A percentile compares a stretch with the other conserved stretches of the same genome.
Evolutionary conservation across 2,888 invertebrate species (phyloP).

Genomic region (Creontiades dilutus): DNA sequence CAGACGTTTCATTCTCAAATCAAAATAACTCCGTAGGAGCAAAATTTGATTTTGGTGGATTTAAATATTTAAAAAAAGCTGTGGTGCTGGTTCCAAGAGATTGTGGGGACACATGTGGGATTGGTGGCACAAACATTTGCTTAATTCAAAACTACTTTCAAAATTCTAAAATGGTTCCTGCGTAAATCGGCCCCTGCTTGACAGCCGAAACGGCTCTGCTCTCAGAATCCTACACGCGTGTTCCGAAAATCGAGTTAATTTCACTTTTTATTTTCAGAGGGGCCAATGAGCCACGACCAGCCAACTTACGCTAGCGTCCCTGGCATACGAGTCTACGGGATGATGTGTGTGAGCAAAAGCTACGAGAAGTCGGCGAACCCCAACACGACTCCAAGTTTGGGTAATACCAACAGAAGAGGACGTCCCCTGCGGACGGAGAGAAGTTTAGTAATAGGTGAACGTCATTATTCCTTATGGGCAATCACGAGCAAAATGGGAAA

Average conservation of each 20-base stretch:
- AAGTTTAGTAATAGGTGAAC: conserved; percentile 76
- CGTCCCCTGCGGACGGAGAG: conserved; percentile 79
- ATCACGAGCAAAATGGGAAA: not conserved
- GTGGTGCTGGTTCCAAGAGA: too few species aligned
- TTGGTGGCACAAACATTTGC: too few species aligned
- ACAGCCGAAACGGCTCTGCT: too few species aligned
- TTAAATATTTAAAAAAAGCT: too few species aligned
- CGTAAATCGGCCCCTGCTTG: too few species aligned
- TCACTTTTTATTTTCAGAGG: conserved; percentile 82
- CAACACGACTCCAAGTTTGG: conserved; percentile 56
- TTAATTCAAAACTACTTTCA: too few species aligned
- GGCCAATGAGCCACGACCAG: conserved; percentile 95
- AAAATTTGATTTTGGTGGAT: too few species aligned
- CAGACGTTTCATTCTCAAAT: too few species aligned
- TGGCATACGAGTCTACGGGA: conserved; percentile 94
- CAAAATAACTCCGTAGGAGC: too few species aligned
- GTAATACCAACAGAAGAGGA: conserved; percentile 77
- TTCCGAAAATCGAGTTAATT: not conserved
- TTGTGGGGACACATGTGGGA: too few species aligned
- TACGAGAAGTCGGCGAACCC: conserved; percentile 73
- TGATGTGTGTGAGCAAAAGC: conserved; percentile 87
- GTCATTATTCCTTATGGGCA: not conserved
- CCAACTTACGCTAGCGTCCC: conserved; percentile 96
- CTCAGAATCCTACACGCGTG: not conserved
- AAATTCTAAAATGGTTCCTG: too few species aligned